Percentiles rank a stretch among this genome's conserved stretches.
Evolutionary conservation across 2,888 invertebrate species (phyloP).

Genomic region (Gymnosoma rotundatum): DNA sequence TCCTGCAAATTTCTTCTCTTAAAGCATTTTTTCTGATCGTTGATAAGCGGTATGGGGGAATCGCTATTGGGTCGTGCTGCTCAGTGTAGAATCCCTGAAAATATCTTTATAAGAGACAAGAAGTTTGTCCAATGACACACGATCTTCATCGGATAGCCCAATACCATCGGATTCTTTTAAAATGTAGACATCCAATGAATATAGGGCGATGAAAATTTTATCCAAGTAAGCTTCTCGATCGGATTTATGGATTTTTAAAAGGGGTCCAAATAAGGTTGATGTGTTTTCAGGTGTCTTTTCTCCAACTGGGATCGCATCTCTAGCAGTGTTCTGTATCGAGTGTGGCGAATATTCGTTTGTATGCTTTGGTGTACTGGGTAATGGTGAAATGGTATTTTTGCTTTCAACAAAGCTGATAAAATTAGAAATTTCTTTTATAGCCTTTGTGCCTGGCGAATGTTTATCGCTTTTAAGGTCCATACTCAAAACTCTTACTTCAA

Average conservation of each 20-base stretch:
- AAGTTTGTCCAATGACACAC: neutral
- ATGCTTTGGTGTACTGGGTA: neutral
- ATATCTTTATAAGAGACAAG: neutral
- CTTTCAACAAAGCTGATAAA: neutral
- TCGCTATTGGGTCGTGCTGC: neutral
- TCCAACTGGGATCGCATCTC: neutral
- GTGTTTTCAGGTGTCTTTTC: neutral
- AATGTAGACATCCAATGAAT: constrained; percentile 7
- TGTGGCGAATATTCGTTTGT: neutral
- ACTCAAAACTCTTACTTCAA: constrained; percentile 2
- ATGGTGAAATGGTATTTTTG: neutral
- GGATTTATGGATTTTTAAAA: constrained; percentile 3
- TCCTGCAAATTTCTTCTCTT: neutral
- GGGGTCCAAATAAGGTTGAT: constrained; percentile 1
- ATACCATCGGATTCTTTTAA: constrained; percentile 33
- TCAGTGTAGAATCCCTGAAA: neutral
- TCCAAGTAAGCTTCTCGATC: constrained; percentile 14
- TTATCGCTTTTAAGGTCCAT: neutral
- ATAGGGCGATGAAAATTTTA: neutral
- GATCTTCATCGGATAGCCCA: neutral
- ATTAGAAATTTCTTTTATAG: constrained; percentile 9
- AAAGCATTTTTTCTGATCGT: neutral
- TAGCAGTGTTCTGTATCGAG: neutral
- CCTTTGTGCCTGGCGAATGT: neutral
- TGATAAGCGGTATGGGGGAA: neutral